Conservation (phyloP, 2,888 invertebrate genomes). For the Apodemia mormo region DNA sequence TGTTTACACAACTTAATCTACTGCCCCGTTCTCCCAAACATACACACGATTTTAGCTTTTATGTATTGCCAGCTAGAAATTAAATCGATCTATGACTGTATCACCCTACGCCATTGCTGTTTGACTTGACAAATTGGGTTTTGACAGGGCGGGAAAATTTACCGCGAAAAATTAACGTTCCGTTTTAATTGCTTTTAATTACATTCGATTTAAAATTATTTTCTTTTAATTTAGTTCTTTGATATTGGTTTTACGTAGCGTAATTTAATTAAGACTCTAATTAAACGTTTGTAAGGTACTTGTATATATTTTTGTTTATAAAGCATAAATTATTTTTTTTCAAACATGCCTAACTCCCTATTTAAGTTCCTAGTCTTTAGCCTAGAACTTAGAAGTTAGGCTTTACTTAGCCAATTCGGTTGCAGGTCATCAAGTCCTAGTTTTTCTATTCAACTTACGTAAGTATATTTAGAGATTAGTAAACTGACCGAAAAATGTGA, state of each 20-base stretch:
- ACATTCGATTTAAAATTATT: constrained; percentile 49
- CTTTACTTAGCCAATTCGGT: too few species aligned
- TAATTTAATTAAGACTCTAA: constrained; percentile 34
- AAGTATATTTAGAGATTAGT: too few species aligned
- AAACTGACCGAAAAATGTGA: too few species aligned
- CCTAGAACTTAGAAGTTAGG: too few species aligned
- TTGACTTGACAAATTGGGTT: constrained; percentile 80
- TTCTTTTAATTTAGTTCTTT: constrained; percentile 49
- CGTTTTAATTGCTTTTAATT: constrained; percentile 54
- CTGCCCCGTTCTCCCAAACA: constrained; percentile 41
- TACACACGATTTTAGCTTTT: constrained; percentile 47
- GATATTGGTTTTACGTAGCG: constrained; percentile 39
- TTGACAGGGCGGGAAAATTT: constrained; percentile 73
- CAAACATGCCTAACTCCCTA: not conserved
- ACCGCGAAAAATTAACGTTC: constrained; percentile 48
- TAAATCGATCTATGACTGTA: constrained; percentile 37
- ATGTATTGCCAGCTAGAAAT: constrained; percentile 49
- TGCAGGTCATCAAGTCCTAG: not conserved
- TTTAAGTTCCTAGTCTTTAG: not conserved
- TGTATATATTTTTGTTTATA: not conserved
- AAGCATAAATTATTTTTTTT: not conserved
- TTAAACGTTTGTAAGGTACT: constrained; percentile 20
- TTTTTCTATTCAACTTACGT: not conserved
- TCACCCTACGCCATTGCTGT: constrained; percentile 68
- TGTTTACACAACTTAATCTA: constrained; percentile 80